Evolutionary conservation across 2,113 vertebrate genomes (phyloP), one percentile per base, ranked within the genome.

Genomic region (Psilopogon haemacephalus): DNA sequence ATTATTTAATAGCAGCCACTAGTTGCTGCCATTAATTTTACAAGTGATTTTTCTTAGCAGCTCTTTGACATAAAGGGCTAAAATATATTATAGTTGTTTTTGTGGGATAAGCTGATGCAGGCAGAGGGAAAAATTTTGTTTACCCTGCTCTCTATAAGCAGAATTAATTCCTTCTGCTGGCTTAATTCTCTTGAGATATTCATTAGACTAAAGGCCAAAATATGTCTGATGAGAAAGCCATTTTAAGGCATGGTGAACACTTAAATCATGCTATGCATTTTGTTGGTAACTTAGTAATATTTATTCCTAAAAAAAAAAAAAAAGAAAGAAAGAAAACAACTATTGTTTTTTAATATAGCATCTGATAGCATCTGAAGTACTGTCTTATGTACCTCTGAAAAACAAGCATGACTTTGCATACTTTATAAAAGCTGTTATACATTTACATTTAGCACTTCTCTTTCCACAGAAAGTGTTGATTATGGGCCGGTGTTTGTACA

Each of bases 401-500:
- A 90, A 32, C 3, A 71, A 68, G 59, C 4, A 16, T 15, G 54
- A 42, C 54, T 64, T 35, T 72, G 0, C 2, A 33, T 81, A 32
- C 3, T 78, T 44, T 58, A 32, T 63, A 50, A 78, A 46, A 65
- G 2, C 7, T 48, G 5, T 44, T 62, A 32, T 27, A 4, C 15
- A 9, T 76, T 59, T 50, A 9, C 9, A n/a, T 58, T 75, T 69
- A n/a, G 21, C 9, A 27, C 74, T 94, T 86, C 42, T 86, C 4
- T 92, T 88, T 80, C 91, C 90, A 82, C 92, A 99, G 99, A 99
- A 94, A 98, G 79, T 80, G 98, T 98, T 79, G 98, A 99, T 96
- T 99, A 98, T 63, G 99, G 99, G n/a, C 99, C 99, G 0, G 97
- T 98, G 64, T 99, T 99, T 88, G 82, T 98, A 62, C 98, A 98